Percentiles rank a stretch among this genome's conserved stretches.
Conservation (phyloP, 1,140 invertebrate genomes). For the Intoshia linei region DNA sequence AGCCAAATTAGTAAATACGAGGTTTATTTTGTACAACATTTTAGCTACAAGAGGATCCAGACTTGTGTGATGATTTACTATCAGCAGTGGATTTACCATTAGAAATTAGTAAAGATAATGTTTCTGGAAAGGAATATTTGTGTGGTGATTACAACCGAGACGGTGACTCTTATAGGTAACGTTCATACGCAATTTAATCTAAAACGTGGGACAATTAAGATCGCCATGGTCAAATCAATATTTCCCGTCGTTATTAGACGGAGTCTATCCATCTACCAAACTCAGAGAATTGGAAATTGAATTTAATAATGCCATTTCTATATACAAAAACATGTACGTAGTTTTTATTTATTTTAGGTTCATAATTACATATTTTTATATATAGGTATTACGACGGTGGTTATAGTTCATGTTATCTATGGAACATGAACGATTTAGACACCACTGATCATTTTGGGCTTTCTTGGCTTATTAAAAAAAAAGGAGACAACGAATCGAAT, state of each 20-base stretch:
- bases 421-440: constrained; percentile 71
- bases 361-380: constrained; percentile 1
- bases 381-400: constrained; percentile 67
- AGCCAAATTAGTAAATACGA: constrained; percentile 39
- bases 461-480: constrained; percentile 92
- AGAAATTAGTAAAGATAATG: constrained; percentile 75
- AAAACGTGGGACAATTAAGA: too few species aligned
- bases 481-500: constrained; percentile 72
- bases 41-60: constrained; percentile 32
- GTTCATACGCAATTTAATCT: too few species aligned
- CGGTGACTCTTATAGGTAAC: constrained; percentile 71
- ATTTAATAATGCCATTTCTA: constrained; percentile 85
- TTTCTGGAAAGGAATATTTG: constrained; percentile 71
- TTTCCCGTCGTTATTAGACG: constrained; percentile 81
- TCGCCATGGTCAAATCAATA: constrained; percentile 98
- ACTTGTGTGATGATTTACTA: constrained; percentile 69
- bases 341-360: constrained; percentile 3
- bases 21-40: constrained; percentile 3
- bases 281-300: constrained; percentile 77
- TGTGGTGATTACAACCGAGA: constrained; percentile 96
- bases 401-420: constrained; percentile 88
- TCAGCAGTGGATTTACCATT: constrained; percentile 90
- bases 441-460: constrained; percentile 78
- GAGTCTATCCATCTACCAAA: constrained; percentile 76
- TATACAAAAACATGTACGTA: constrained; percentile 69